These are phyloP conservation scores for Malacoraja senta DNA, from an alignment of 2,797 vertebrate genomes.

Conservation along the genomic window DNA sequence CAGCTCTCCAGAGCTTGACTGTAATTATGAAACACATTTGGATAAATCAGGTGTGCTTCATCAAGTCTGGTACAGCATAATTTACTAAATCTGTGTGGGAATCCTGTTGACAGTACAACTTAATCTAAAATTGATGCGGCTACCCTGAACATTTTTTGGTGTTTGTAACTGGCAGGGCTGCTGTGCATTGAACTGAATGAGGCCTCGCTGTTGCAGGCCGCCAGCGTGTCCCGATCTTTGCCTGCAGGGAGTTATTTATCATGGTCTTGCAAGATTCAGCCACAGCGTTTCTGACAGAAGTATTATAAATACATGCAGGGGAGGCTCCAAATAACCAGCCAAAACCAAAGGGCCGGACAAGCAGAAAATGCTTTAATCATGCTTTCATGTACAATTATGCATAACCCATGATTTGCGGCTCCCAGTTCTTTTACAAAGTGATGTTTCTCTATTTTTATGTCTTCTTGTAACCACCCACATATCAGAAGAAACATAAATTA, in stretches of 20 bases:
- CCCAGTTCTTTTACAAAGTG: not conserved
- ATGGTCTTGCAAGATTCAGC: not conserved
- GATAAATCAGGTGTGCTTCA: not conserved
- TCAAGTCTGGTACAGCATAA: slow-evolving; percentile 17
- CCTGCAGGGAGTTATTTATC: not conserved
- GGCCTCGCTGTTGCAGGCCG: not conserved
- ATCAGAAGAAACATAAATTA: not conserved
- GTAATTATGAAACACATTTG: slow-evolving; percentile 6
- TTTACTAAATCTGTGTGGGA: not conserved
- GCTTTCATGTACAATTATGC: slow-evolving; percentile 15
- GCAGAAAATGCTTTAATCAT: not conserved
- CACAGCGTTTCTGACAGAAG: not conserved
- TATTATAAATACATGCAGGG: not conserved
- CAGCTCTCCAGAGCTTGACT: slow-evolving; percentile 16
- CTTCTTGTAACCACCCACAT: not conserved
- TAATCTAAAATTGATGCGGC: not conserved
- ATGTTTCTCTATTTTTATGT: not conserved
- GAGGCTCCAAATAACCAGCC: not conserved
- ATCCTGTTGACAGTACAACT: slow-evolving; percentile 14
- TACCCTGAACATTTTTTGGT: not conserved
- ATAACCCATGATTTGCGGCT: not conserved
- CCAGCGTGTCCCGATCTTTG: not conserved
- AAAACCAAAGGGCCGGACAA: not conserved
- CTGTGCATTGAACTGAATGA: not conserved
- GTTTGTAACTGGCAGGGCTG: not conserved